Evolutionary conservation across 2,797 vertebrate genomes (phyloP).

Genomic region (Catostomus latipinnis): DNA sequence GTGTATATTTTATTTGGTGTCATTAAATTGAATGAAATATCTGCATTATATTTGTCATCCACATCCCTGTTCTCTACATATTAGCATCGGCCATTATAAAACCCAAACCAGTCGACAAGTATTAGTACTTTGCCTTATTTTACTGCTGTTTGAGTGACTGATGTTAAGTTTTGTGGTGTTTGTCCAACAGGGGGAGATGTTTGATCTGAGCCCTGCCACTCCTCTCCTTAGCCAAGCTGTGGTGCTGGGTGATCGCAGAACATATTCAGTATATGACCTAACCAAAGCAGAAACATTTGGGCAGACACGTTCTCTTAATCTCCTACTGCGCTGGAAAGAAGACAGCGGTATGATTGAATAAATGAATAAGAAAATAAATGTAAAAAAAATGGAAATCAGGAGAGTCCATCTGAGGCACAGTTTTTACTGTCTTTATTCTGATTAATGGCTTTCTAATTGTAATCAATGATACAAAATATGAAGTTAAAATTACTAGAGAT

Average conservation of each 20-base stretch:
- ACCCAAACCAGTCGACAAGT: no score
- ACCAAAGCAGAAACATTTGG: slow-evolving; percentile 83
- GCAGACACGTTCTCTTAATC: slow-evolving; percentile 86
- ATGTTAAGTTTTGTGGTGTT: slow-evolving; percentile 3
- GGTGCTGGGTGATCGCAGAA: slow-evolving; percentile 88
- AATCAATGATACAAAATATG: neutral
- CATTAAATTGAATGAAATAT: no score
- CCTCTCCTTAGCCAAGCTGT: slow-evolving; percentile 79
- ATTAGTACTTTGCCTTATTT: no score
- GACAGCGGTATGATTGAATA: slow-evolving; percentile 76
- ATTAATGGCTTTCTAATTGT: no score
- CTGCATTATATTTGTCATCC: no score
- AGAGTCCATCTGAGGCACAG: neutral
- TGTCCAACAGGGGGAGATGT: slow-evolving; percentile 83
- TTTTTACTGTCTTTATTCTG: neutral
- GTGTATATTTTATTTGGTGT: no score
- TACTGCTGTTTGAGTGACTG: neutral
- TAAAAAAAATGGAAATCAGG: neutral
- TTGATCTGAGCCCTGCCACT: slow-evolving; percentile 86
- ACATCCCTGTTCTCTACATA: no score
- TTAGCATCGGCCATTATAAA: no score
- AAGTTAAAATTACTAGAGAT: neutral
- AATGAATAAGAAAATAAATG: no score
- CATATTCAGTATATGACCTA: slow-evolving; percentile 91
- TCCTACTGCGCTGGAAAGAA: slow-evolving; percentile 90